Evolutionary conservation across 1,140 invertebrate species (phyloP).

Genomic region (Drosophila serrata): DNA sequence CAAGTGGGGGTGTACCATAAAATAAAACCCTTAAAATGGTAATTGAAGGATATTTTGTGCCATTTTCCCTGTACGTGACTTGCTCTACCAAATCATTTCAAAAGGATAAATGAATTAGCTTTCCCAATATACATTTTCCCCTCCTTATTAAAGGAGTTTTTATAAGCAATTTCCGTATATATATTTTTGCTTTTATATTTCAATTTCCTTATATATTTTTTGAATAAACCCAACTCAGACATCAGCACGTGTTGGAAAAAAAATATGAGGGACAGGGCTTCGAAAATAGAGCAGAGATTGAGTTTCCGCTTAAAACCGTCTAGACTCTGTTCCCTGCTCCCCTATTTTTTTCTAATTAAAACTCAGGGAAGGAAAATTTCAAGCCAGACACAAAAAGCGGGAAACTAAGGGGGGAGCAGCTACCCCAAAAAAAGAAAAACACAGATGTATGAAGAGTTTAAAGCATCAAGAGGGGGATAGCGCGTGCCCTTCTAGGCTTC

Average conservation of each 20-base stretch:
- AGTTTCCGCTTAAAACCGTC: conserved; percentile 78
- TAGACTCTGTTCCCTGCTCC: conserved; percentile 71
- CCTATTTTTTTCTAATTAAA: conserved; percentile 70
- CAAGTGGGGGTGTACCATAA: conserved; percentile 2
- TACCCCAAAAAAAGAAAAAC: conserved; percentile 46
- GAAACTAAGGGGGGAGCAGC: conserved; percentile 37
- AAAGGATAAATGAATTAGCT: background rate
- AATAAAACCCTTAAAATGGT: conserved; percentile 6
- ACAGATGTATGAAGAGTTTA: conserved; percentile 58
- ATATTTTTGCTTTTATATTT: conserved; percentile 18
- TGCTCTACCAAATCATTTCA: background rate
- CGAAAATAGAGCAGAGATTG: conserved; percentile 79
- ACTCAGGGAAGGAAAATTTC: conserved; percentile 24
- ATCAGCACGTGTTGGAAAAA: conserved; percentile 54
- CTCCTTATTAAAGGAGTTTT: conserved; percentile 46
- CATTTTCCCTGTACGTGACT: conserved; percentile 2
- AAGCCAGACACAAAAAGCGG: conserved; percentile 63
- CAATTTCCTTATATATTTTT: conserved; percentile 1
- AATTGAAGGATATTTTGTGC: conserved; percentile 63
- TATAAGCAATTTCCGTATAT: conserved; percentile 55
- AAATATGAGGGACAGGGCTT: conserved; percentile 46
- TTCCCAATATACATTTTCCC: background rate
- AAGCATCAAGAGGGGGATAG: conserved; percentile 18
- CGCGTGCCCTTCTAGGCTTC: conserved; percentile 75
- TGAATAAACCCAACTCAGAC: conserved; percentile 1